Percentiles rank a stretch among this genome's conserved stretches.
Conservation (phyloP, 2,113 vertebrate genomes). For the Mormoops blainvillei region DNA sequence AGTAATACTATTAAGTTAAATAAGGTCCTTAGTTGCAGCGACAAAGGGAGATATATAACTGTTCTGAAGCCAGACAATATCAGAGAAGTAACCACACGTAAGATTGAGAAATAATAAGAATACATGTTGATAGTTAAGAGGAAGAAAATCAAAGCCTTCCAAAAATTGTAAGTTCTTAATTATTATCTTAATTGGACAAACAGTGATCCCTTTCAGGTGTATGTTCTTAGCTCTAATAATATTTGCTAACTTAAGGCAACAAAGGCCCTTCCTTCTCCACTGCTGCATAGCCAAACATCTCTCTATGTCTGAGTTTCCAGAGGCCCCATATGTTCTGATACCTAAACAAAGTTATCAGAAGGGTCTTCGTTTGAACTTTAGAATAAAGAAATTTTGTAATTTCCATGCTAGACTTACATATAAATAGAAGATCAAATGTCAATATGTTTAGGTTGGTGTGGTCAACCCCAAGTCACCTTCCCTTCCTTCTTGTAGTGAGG, state of each 20-base stretch:
- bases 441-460: neutral
- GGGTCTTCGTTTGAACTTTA: neutral
- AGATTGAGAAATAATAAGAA: neutral
- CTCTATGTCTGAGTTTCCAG: neutral
- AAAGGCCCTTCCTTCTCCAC: neutral
- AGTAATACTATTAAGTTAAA: neutral
- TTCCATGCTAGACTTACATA: neutral
- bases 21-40: neutral
- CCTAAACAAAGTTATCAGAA: neutral
- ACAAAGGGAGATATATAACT: neutral
- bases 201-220: neutral
- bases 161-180: neutral
- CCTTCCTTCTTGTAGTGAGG: neutral
- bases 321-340: no score
- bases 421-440: neutral
- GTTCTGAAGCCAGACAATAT: neutral
- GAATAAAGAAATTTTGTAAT: neutral
- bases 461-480: neutral
- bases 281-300: neutral
- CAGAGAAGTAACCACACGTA: neutral
- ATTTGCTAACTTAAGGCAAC: neutral
- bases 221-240: neutral
- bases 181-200: neutral
- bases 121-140: neutral
- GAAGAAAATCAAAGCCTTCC: neutral